phyloP scores from a whole-genome alignment of 2,113 vertebrate species.

The Neomonachus schauinslandi region DNA sequence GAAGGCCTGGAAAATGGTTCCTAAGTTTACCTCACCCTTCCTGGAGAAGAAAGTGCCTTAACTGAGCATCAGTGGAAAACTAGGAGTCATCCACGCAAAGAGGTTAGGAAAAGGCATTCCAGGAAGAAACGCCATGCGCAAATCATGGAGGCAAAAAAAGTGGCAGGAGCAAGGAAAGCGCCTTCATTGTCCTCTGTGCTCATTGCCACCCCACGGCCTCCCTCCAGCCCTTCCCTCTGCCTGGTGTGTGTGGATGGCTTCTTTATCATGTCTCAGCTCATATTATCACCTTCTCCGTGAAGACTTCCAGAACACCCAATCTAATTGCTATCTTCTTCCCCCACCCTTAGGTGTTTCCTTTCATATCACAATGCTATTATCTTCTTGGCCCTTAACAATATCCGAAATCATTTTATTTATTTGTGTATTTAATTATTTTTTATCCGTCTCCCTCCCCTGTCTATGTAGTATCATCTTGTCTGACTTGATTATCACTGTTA shows the following conservation, averaged over 20 bases:
- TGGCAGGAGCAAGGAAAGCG: background rate
- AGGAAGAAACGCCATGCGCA: background rate
- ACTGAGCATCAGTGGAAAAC: background rate
- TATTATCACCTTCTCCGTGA: background rate
- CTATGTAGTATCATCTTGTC: background rate
- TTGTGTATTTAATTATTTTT: background rate
- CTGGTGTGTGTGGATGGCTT: background rate
- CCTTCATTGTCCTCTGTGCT: background rate
- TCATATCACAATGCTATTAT: background rate
- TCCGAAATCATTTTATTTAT: background rate
- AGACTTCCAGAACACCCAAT: background rate
- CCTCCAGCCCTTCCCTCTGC: background rate
- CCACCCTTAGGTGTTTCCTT: background rate
- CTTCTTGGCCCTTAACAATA: background rate
- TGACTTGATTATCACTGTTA: background rate
- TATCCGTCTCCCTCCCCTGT: background rate
- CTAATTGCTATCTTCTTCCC: background rate
- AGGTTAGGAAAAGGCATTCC: background rate
- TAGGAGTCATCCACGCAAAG: background rate
- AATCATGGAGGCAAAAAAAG: background rate
- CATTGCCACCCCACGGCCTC: accelerated
- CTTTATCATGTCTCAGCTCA: background rate
- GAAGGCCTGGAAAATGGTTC: background rate
- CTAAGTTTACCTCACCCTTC: background rate
- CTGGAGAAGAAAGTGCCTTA: background rate